Evolutionary conservation across 2,888 invertebrate species (phyloP).

Genomic region (Pollenia griseotomentosa): DNA sequence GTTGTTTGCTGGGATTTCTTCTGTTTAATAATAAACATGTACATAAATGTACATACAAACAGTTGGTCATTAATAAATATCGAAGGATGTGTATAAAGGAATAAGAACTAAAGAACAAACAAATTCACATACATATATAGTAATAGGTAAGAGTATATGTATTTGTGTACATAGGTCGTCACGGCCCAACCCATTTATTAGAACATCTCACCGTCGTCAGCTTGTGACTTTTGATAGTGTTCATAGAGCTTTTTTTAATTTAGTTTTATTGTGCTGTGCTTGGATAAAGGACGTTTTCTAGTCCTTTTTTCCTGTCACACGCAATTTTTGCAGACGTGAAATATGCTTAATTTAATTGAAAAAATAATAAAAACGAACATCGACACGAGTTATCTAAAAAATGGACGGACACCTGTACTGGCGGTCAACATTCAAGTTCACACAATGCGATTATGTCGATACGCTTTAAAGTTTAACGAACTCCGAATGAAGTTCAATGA

Average conservation of each 20-base stretch:
- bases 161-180: slow-evolving; percentile 17
- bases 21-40: too few species aligned
- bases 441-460: not conserved
- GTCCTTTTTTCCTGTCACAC: not conserved
- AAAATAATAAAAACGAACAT: not conserved
- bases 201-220: slow-evolving; percentile 24
- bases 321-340: slow-evolving; percentile 15
- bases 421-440: slow-evolving; percentile 51
- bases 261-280: slow-evolving; percentile 37
- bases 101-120: not conserved
- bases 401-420: not conserved
- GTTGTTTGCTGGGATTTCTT: too few species aligned
- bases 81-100: too few species aligned
- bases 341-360: slow-evolving; percentile 4
- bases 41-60: not conserved
- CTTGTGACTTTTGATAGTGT: slow-evolving; percentile 24
- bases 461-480: slow-evolving; percentile 6
- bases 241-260: slow-evolving; percentile 28
- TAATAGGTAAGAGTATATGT: not conserved
- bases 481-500: slow-evolving; percentile 6
- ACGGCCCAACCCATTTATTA: slow-evolving; percentile 53
- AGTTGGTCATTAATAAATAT: not conserved
- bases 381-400: not conserved
- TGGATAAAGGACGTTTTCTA: slow-evolving; percentile 8
- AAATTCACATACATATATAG: not conserved